Evolutionary conservation across 2,113 vertebrate genomes (phyloP).

Genomic region (Malurus elegans): DNA sequence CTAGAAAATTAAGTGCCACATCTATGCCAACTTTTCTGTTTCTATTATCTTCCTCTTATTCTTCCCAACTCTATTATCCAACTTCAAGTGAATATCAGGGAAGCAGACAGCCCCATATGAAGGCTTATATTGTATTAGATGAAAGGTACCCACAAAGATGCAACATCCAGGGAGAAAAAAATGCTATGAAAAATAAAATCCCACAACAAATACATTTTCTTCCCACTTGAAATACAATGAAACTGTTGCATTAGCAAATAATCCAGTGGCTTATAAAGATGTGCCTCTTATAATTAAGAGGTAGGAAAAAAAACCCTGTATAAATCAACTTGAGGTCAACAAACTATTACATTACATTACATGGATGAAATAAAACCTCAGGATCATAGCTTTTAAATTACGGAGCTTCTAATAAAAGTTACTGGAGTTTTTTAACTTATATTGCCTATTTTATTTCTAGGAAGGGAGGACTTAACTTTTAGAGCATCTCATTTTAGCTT

Average conservation of each 20-base stretch:
- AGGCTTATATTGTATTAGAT: not conserved
- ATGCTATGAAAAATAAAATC: not conserved
- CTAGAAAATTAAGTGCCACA: not conserved
- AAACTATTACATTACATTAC: not conserved
- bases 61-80: not conserved
- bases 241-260: not conserved
- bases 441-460: slow-evolving; percentile 9
- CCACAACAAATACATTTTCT: not conserved
- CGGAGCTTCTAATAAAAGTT: not conserved
- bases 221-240: not conserved
- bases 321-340: not conserved
- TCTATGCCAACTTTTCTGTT: not conserved
- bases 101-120: not conserved
- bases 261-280: not conserved
- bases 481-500: not conserved
- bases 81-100: not conserved
- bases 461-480: not conserved
- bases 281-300: not conserved
- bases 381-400: not conserved
- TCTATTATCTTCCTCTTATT: not conserved
- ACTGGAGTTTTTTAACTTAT: not conserved
- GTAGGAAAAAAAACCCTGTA: not conserved
- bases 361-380: slow-evolving; percentile 6
- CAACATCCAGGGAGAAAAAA: not conserved
- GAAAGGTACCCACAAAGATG: not conserved